Evolutionary conservation across 2,113 vertebrate genomes (phyloP), one percentile per base, ranked within the genome.

Genomic region (Gopherus evgoodei): DNA sequence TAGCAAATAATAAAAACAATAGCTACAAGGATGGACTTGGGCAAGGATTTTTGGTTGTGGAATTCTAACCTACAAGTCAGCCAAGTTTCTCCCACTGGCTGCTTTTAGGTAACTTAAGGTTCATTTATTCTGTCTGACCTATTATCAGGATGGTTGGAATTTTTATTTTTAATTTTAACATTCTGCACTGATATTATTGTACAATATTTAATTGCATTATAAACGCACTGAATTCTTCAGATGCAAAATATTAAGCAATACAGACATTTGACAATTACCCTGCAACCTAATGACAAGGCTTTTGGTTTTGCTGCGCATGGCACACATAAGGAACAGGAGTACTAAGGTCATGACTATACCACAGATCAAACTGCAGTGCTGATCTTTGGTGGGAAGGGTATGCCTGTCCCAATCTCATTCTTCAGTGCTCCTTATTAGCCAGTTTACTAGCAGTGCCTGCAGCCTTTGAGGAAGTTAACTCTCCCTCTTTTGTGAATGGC

Each of bases 351-450:
- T n/a, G 65, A n/a, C 35, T 35, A 69, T 21, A n/a, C 65, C 65
- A 69, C 65, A n/a, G 65, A 50, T 5, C 4, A 3, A 62, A 91
- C 0, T 53, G 16, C 79, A 52, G 13, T 31, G 42, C 11, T 88
- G 62, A 84, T 57, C 69, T 54, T 62, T 87, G 52, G 69, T 0
- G 0, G 3, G 24, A 79, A 81, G 81, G 17, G 65, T 12, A 83
- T 0, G 0, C 11, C 25, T 11, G 25, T 29, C 25, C 7, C 49
- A 86, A 59, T 83, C 0, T 0, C 35, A 69, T 69, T 57, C 83
- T 81, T 72, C 49, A 53, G 0, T 0, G 47, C 31, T 92, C 89
- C 56, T 78, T 69, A 16, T 3, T 8, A 25, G 75, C 16, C 29
- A 83, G 83, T 44, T 31, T 79, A n/a, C 44, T 76, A 54, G 42